A percentile compares a stretch with the other conserved stretches of the same genome.
Conservation (phyloP, 2,888 invertebrate genomes). For the Cyclophora punctaria region DNA sequence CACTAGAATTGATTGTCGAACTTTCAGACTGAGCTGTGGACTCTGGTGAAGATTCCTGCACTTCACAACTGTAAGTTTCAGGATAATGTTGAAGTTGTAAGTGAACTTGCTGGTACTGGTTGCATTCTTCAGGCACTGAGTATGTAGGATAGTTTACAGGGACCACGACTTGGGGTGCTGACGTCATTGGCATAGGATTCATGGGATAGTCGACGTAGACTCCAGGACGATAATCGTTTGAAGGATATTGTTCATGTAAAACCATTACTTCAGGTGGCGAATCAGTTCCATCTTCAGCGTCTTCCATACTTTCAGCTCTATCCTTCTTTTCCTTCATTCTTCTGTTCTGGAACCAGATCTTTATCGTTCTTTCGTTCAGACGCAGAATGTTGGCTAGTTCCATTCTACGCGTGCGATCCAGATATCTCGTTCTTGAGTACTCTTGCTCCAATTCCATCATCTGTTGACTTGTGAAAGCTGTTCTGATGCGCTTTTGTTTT, state of each 20-base stretch:
- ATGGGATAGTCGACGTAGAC: slow-evolving; percentile 31
- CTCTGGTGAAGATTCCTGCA: slow-evolving; percentile 20
- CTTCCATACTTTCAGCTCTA: slow-evolving; percentile 41
- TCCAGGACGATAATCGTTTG: slow-evolving; percentile 25
- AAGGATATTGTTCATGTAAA: slow-evolving; percentile 28
- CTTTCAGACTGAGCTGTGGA: slow-evolving; percentile 14
- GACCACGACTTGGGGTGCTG: slow-evolving; percentile 13
- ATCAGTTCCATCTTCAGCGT: slow-evolving; percentile 38
- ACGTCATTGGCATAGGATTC: slow-evolving; percentile 13
- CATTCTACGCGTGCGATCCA: slow-evolving; percentile 82
- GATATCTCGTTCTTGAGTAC: slow-evolving; percentile 79
- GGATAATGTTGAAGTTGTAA: slow-evolving; percentile 26
- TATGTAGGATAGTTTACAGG: slow-evolving; percentile 23
- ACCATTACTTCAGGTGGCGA: slow-evolving; percentile 31
- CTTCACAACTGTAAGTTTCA: slow-evolving; percentile 17
- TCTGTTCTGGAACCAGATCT: slow-evolving; percentile 90
- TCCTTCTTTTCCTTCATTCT: slow-evolving; percentile 84
- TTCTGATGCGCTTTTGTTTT: slow-evolving; percentile 79
- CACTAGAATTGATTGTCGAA: slow-evolving; percentile 14
- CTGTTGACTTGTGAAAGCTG: slow-evolving; percentile 86
- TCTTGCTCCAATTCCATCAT: slow-evolving; percentile 84
- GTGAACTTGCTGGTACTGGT: slow-evolving; percentile 25
- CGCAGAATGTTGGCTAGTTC: slow-evolving; percentile 62
- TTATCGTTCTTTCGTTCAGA: slow-evolving; percentile 70
- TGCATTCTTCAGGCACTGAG: slow-evolving; percentile 20